Evolutionary conservation across 1,140 invertebrate species (phyloP).

Genomic region (Drosophila arizonae): DNA sequence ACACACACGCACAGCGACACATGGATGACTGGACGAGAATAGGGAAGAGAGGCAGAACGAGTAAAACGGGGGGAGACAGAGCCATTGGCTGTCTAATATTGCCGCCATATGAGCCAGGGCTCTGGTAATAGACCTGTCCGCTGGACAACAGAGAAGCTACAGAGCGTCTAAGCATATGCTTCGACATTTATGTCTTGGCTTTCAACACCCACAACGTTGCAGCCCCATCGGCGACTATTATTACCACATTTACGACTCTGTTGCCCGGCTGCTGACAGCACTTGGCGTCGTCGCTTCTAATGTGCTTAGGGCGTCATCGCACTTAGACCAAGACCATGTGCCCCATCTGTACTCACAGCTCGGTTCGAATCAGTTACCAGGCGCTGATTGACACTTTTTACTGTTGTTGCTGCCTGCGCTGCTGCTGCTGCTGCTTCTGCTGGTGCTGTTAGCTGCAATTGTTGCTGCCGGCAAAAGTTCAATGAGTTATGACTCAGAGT

Average conservation of each 20-base stretch:
- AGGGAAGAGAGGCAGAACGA: not conserved
- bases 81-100: constrained; percentile 14
- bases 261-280: constrained; percentile 36
- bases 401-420: constrained; percentile 36
- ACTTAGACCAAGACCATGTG: constrained; percentile 10
- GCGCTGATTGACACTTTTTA: constrained; percentile 74
- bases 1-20: constrained; percentile 12
- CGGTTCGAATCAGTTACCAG: constrained; percentile 14
- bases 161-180: constrained; percentile 56
- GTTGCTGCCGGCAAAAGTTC: constrained; percentile 59
- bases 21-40: not conserved
- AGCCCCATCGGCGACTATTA: constrained; percentile 64
- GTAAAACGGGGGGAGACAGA: not conserved
- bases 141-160: not conserved
- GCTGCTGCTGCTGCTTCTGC: constrained; percentile 14
- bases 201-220: constrained; percentile 59
- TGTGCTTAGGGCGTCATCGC: constrained; percentile 45
- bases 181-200: constrained; percentile 72
- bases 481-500: constrained; percentile 71
- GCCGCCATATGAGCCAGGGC: constrained; percentile 8
- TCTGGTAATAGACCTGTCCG: constrained; percentile 32
- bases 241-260: constrained; percentile 69
- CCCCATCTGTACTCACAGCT: not conserved
- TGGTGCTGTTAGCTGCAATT: constrained; percentile 15
- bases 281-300: constrained; percentile 40